phyloP scores from a whole-genome alignment of 2,113 vertebrate genomes.

The Spilogale gracilis region DNA sequence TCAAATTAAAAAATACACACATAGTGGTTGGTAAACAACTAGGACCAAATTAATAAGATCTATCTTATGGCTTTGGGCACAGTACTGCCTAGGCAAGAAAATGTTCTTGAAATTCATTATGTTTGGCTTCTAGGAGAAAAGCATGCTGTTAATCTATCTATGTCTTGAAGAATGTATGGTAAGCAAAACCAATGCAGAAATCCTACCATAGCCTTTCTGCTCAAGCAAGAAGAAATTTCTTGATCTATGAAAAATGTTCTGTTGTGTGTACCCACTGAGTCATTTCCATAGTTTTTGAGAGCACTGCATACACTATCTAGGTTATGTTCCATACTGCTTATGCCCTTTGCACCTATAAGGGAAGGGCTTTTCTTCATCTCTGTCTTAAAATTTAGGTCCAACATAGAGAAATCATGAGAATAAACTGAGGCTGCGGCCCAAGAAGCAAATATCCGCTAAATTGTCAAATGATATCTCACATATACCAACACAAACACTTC shows the following conservation, averaged over 20 bases:
- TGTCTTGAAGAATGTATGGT: background rate
- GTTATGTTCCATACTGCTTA: background rate
- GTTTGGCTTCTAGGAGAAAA: background rate
- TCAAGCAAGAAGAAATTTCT: background rate
- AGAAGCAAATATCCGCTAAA: background rate
- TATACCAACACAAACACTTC: background rate
- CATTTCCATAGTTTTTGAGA: background rate
- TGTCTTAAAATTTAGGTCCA: background rate
- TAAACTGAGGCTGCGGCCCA: background rate
- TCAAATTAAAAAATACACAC: background rate
- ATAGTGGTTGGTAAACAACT: background rate
- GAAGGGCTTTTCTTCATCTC: background rate
- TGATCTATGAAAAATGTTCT: background rate
- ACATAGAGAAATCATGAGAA: background rate
- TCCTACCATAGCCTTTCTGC: background rate
- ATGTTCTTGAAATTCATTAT: background rate
- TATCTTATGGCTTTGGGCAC: background rate
- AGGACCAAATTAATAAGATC: background rate
- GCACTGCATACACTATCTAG: background rate
- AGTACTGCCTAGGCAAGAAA: background rate
- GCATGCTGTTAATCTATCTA: background rate
- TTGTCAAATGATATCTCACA: background rate
- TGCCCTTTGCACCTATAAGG: background rate
- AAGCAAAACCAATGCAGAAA: background rate
- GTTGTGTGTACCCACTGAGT: background rate